Percentiles rank a stretch among this genome's conserved stretches.
Evolutionary conservation across 1,140 invertebrate species (phyloP).

Genomic region (Linepithema humile): DNA sequence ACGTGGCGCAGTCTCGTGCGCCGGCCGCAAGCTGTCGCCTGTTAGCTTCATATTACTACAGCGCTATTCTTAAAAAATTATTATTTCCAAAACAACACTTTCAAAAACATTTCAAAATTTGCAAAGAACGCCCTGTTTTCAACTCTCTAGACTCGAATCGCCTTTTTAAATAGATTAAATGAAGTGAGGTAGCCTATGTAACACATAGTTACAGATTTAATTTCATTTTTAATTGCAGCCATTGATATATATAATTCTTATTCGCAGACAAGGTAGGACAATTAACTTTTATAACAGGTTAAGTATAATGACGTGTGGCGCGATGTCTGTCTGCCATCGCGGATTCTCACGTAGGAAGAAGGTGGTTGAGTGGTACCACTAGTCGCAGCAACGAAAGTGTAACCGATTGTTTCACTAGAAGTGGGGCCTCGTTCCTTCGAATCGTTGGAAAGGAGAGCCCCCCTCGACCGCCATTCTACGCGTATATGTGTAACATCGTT

Average conservation of each 20-base stretch:
- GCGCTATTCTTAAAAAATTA: no score
- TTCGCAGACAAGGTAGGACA: background rate
- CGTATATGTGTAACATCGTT: conserved; percentile 1
- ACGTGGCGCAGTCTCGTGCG: no score
- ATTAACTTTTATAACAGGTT: background rate
- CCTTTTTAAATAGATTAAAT: no score
- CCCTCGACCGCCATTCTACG: background rate
- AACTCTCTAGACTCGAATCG: no score
- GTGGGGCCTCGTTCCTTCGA: conserved; percentile 58
- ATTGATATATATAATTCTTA: background rate
- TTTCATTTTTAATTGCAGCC: no score
- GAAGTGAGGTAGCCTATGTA: no score
- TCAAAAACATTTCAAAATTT: no score
- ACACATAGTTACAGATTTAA: no score
- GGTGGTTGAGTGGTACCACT: conserved; percentile 76
- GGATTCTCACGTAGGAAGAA: conserved; percentile 68
- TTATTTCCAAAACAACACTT: no score
- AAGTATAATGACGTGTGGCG: background rate
- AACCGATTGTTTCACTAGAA: conserved; percentile 72
- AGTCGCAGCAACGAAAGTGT: conserved; percentile 81
- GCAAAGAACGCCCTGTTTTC: no score
- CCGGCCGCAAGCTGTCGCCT: no score
- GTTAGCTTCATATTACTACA: no score
- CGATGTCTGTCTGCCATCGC: background rate
- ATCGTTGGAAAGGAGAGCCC: conserved; percentile 30